Conservation (phyloP, 2,888 invertebrate species). For the Coleophora flavipennella region DNA sequence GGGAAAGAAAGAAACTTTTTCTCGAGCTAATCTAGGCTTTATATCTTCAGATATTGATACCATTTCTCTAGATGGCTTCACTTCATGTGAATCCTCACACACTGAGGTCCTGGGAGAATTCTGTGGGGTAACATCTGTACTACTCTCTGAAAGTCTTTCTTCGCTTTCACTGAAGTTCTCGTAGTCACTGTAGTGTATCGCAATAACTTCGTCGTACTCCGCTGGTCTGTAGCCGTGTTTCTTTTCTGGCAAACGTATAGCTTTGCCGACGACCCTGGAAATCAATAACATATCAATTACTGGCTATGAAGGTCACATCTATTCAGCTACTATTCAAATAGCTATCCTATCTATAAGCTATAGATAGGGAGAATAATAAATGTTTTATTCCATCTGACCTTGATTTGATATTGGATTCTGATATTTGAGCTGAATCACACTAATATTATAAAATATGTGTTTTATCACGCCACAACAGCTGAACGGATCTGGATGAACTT, state of each 20-base stretch:
- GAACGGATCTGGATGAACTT: no score
- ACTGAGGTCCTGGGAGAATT: conserved; percentile 52
- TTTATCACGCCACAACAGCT: no score
- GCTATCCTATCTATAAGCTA: no score
- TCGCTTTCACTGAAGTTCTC: conserved; percentile 58
- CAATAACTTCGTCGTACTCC: conserved; percentile 59
- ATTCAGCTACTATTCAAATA: background rate
- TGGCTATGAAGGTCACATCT: conserved; percentile 1
- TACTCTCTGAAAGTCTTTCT: conserved; percentile 57
- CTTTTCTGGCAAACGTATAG: conserved; percentile 44
- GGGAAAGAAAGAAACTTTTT: conserved; percentile 36
- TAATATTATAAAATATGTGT: no score
- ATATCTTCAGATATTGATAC: conserved; percentile 9
- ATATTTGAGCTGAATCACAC: no score
- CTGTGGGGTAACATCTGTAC: conserved; percentile 58
- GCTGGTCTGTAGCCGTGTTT: conserved; percentile 39
- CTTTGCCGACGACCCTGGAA: conserved; percentile 56
- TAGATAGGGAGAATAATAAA: no score
- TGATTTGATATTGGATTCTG: no score
- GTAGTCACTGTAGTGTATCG: conserved; percentile 59
- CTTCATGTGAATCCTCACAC: conserved; percentile 34
- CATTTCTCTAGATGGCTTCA: conserved; percentile 27
- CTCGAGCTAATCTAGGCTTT: conserved; percentile 38
- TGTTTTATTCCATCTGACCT: no score
- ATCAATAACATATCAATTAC: conserved; percentile 18